Conservation (phyloP, 2,797 vertebrate species). For the Phrynocephalus vlangalii region DNA sequence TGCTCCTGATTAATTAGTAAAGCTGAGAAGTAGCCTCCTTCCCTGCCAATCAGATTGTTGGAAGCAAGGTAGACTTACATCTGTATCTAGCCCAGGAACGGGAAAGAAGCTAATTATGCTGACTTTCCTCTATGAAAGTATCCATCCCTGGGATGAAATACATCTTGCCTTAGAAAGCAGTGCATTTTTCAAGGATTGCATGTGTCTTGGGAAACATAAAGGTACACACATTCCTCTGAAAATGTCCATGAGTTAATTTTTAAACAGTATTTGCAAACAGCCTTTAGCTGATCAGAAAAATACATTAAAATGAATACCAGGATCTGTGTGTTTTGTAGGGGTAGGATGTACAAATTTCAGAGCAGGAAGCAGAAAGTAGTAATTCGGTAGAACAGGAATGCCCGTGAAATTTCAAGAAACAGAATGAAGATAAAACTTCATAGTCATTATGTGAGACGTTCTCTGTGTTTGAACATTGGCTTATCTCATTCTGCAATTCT, state of each 20-base stretch:
- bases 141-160: background rate
- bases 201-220: background rate
- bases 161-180: background rate
- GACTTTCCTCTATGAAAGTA: background rate
- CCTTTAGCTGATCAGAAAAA: background rate
- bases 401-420: background rate
- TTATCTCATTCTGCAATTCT: background rate
- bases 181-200: background rate
- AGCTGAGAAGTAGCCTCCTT: background rate
- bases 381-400: background rate
- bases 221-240: background rate
- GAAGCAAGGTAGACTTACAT: background rate
- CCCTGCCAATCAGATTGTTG: background rate
- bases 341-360: background rate
- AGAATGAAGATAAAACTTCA: background rate
- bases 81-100: background rate
- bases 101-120: background rate
- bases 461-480: background rate
- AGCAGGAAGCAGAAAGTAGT: background rate
- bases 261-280: background rate
- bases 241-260: background rate
- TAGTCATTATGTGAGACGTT: background rate
- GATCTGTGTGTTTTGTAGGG: background rate
- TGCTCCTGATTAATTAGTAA: background rate
- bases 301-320: background rate